Conservation (phyloP, 1,140 invertebrate species). For the Drosophila tropicalis region DNA sequence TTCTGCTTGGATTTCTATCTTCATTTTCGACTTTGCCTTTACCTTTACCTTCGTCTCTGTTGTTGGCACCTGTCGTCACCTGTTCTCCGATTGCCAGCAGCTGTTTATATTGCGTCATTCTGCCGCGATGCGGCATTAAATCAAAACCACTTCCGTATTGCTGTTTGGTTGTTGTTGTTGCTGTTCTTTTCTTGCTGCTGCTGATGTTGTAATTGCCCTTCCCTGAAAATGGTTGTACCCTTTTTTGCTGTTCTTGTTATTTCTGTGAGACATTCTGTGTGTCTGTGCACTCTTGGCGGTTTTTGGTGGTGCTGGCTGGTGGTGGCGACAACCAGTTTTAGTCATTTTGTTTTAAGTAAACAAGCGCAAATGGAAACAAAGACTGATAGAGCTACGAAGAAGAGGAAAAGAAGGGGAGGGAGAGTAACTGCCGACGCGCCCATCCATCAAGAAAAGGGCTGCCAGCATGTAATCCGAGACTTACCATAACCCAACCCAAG, state of each 20-base stretch:
- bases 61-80: slow-evolving; percentile 66
- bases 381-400: neutral
- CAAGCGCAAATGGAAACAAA: slow-evolving; percentile 37
- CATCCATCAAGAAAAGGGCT: slow-evolving; percentile 44
- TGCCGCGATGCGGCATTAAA: slow-evolving; percentile 66
- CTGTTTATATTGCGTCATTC: slow-evolving; percentile 72
- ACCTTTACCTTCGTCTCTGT: slow-evolving; percentile 9
- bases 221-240: slow-evolving; percentile 46
- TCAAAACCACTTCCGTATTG: slow-evolving; percentile 76
- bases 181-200: neutral
- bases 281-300: slow-evolving; percentile 16
- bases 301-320: slow-evolving; percentile 13
- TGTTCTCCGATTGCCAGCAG: slow-evolving; percentile 52
- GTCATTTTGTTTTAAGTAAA: slow-evolving; percentile 54
- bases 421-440: slow-evolving; percentile 36
- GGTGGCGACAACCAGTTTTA: slow-evolving; percentile 51
- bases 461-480: slow-evolving; percentile 75
- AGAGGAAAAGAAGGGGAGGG: neutral
- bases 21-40: slow-evolving; percentile 2
- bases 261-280: slow-evolving; percentile 13
- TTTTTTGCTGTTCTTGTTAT: neutral
- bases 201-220: slow-evolving; percentile 30
- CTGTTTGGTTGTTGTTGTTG: neutral
- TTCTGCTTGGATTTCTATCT: slow-evolving; percentile 25
- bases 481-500: slow-evolving; percentile 11